Base-by-base conservation (phyloP, 2,888 invertebrate species). In the Craniophora ligustri region DNA sequence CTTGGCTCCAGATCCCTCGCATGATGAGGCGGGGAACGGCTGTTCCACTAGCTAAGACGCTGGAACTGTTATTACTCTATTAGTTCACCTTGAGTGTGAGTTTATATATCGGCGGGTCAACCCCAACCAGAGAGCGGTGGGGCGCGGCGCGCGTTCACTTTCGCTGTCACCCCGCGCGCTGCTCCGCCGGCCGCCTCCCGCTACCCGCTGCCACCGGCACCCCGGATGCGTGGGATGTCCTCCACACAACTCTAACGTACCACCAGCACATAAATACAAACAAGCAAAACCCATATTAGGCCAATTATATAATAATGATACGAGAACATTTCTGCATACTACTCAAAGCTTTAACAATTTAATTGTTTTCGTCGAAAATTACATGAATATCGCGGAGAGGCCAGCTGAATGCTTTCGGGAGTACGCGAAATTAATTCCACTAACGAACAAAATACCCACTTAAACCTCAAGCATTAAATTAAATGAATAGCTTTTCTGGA, bases 1-100 rank as follows among this genome's bases (percentile, higher is more conserved):
- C 93, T 90, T 87, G 87, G 91, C 93, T 94, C 94, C 94, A 89
- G 91, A 89, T 93, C 94, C 94, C 94, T 93, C 91, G 91, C 95
- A 95, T 95, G 91, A 67, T 91, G 89, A 85, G 86, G 87, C 85
- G 88, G 88, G 89, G 87, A 81, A 82, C 82, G 84, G 82, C 82
- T 82, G 84, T 76, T 85, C 83, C 87, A 82, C 85, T 70, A 82
- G 85, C 84, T 84, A 78, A 84, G 81, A 77, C 85, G 86, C 81
- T 81, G 86, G 85, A 86, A 89, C 89, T 87, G 80, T 83, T 85
- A 84, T 84, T 78, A 88, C 89, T 89, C 83, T 88, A 86, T 83
- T 82, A 81, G 78, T 76, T 81, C 77, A 82, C 79, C 76, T 85
- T 83, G 78, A 70, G 81, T 76, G 71, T 76, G 72, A 70, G 69